Evolutionary conservation across 2,797 vertebrate species (phyloP), one percentile per base, ranked within the genome.

Genomic region (Emys orbicularis): DNA sequence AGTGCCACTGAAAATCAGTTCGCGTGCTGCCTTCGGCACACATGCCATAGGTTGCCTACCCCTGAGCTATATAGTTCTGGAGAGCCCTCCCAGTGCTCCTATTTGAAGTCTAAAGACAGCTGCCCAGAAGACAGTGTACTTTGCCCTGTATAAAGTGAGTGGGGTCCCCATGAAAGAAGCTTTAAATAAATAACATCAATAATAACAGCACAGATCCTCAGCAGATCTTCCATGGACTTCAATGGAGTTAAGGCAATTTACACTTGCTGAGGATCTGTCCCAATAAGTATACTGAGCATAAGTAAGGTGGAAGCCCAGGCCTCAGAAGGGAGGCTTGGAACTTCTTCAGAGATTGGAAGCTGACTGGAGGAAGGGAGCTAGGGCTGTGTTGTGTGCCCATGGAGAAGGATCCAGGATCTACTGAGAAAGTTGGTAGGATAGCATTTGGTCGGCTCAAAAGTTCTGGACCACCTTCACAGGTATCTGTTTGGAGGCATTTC

Each of bases 181-280:
- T 77, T 59, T 9, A 90, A 2, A 59, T 79, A 89, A 92, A 91
- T 74, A 88, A 84, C 19, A 72, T 86, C 86, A 65, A 53, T 27
- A 50, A 85, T 91, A 94, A 92, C 47, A 79, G 23, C 81, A 25
- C 49, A 81, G 79, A 9, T 95, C 37, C 31, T 95, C 53, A 87
- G 37, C 16, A 49, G n/a, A 61, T 37, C 18, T 21, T 83, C 88
- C 53, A 16, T 16, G 83, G 41, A 18, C 90, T 94, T 89, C 29
- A 56, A 13, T 76, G 18, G 12, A 93, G n/a, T 27, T 31, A 44
- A 74, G 50, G 88, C 52, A 90, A 84, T 88, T 44, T 59, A 21
- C 41, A 93, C 5, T 50, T 79, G 37, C 19, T 82, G 80, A 37
- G 34, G 82, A 87, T 65, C 57, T 85, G 83, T 37, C 90, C 83